phyloP scores from a whole-genome alignment of 2,797 vertebrate species.

The Cygnus olor region DNA sequence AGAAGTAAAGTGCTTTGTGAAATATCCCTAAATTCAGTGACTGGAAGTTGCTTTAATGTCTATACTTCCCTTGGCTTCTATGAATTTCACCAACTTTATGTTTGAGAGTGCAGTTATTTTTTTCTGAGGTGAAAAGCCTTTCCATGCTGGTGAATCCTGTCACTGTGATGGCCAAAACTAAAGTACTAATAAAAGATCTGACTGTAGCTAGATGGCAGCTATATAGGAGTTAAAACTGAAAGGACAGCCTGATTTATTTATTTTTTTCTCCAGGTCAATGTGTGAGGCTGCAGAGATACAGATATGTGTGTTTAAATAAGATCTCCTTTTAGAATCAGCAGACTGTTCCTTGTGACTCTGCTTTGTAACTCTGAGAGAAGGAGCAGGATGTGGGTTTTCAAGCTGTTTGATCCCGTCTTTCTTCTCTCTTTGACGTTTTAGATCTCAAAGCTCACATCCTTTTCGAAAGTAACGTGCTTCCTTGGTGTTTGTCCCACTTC shows the following conservation, averaged over 20 bases:
- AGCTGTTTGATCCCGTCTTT: constrained; percentile 35
- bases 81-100: background rate
- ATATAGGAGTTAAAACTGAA: background rate
- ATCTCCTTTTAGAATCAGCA: constrained; percentile 12
- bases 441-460: background rate
- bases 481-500: constrained; percentile 16
- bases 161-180: background rate
- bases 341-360: constrained; percentile 33
- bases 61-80: background rate
- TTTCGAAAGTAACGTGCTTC: background rate
- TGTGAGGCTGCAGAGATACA: background rate
- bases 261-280: background rate
- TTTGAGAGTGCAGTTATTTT: background rate
- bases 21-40: background rate
- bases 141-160: background rate
- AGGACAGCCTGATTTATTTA: background rate
- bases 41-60: background rate
- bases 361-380: background rate
- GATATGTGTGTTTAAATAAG: background rate
- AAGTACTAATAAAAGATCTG: background rate
- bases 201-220: background rate
- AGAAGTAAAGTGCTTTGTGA: background rate
- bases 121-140: background rate
- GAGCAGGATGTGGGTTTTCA: constrained; percentile 58
- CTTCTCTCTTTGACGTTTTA: background rate